A percentile compares a stretch with the other conserved stretches of the same genome.
Evolutionary conservation across 2,797 vertebrate genomes (phyloP).

Genomic region (Cyprinella venusta): DNA sequence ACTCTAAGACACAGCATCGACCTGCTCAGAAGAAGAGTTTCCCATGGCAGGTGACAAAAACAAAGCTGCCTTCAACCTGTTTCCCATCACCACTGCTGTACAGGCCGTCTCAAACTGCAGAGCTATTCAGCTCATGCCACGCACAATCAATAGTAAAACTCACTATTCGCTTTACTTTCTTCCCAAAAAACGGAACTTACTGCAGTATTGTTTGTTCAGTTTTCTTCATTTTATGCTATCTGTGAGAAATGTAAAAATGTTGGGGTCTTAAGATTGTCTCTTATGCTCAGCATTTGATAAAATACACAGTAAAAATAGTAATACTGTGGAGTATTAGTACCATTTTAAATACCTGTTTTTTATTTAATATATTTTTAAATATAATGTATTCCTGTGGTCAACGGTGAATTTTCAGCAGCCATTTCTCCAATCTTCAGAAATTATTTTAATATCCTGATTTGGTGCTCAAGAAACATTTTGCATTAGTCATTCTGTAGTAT

Average conservation of each 20-base stretch:
- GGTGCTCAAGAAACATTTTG: not conserved
- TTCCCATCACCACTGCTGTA: slow-evolving; percentile 15
- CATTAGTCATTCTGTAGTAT: no score
- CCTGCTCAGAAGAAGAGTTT: slow-evolving; percentile 49
- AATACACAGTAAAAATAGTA: not conserved
- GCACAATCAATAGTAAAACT: slow-evolving; percentile 9
- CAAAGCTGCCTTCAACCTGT: slow-evolving; percentile 30
- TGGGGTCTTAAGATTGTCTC: not conserved
- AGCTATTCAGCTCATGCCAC: slow-evolving; percentile 6
- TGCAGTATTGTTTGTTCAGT: not conserved
- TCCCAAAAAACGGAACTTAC: not conserved
- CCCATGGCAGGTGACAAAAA: slow-evolving; percentile 39
- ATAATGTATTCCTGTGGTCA: not conserved
- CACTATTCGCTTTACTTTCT: not conserved
- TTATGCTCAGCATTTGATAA: not conserved
- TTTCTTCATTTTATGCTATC: not conserved
- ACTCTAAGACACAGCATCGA: slow-evolving; percentile 53
- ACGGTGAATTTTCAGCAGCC: not conserved
- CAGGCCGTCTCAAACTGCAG: slow-evolving; percentile 25
- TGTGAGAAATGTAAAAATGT: not conserved
- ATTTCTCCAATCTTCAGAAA: not conserved
- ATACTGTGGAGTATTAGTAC: not conserved
- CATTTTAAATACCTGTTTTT: not conserved
- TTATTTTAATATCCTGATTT: not conserved
- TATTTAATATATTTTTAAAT: not conserved